Evolutionary conservation across 64 coral and sea anemone species (phyloP).

Genomic region (Montipora capricornis): DNA sequence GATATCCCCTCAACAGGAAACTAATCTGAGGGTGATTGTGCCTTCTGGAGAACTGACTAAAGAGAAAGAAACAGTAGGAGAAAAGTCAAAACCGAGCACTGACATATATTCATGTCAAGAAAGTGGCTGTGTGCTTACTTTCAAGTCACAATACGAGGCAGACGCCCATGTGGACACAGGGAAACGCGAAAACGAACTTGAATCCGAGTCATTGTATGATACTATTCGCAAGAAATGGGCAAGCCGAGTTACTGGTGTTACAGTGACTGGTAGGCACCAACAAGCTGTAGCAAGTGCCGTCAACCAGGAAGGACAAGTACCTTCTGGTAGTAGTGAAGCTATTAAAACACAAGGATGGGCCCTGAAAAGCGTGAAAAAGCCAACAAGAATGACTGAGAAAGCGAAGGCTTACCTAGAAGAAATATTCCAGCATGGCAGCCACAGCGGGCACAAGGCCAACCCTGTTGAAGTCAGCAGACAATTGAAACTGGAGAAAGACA

Average conservation of each 20-base stretch:
- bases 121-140: constrained; percentile 29
- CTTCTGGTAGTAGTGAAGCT: neutral
- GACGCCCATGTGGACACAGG: constrained; percentile 34
- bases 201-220: constrained; percentile 27
- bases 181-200: neutral
- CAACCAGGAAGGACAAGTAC: neutral
- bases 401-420: constrained; percentile 5
- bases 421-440: constrained; percentile 16
- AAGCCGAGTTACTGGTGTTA: neutral
- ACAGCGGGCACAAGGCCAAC: constrained; percentile 5
- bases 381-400: neutral
- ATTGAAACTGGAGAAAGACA: constrained; percentile 21
- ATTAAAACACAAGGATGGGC: neutral
- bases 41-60: neutral
- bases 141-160: neutral
- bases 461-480: constrained; percentile 22
- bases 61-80: neutral
- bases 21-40: neutral
- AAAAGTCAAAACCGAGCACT: neutral
- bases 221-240: constrained; percentile 13
- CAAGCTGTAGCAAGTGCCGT: neutral
- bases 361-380: neutral
- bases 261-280: neutral
- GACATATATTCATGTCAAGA: constrained; percentile 19
- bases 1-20: neutral